Conservation (phyloP, 2,888 invertebrate genomes). For the Corythucha ciliata region DNA sequence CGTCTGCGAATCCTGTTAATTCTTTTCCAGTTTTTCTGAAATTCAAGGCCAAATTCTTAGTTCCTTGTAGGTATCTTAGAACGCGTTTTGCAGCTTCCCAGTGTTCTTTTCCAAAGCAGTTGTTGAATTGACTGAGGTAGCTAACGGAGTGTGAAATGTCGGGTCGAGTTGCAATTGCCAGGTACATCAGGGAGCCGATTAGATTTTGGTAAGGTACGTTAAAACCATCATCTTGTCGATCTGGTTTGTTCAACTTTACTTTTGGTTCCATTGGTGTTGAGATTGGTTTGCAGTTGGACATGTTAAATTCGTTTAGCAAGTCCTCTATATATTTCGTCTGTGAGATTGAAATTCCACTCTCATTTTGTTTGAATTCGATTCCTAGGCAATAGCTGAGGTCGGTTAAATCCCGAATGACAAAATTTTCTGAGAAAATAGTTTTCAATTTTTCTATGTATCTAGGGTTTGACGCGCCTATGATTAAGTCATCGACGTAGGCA, state of each 20-base stretch:
- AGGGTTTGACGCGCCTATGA: too few species aligned
- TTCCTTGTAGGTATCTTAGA: constrained; percentile 25
- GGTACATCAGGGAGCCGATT: constrained; percentile 29
- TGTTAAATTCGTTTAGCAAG: neutral
- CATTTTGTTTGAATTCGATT: constrained; percentile 15
- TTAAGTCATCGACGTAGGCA: constrained; percentile 14
- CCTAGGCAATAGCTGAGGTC: constrained; percentile 12
- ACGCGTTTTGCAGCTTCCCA: constrained; percentile 21
- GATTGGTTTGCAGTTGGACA: neutral
- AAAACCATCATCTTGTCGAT: too few species aligned
- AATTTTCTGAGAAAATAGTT: neutral
- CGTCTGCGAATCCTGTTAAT: constrained; percentile 33
- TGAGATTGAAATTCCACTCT: constrained; percentile 2
- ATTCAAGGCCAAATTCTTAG: constrained; percentile 11
- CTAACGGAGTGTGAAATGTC: constrained; percentile 28
- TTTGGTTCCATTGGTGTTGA: constrained; percentile 11
- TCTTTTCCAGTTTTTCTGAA: too few species aligned
- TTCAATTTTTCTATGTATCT: constrained; percentile 12
- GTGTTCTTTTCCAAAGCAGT: constrained; percentile 2
- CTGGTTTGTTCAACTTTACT: too few species aligned
- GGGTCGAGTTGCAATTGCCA: constrained; percentile 19
- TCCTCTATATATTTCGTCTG: constrained; percentile 4
- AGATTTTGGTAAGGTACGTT: constrained; percentile 24
- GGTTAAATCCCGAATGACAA: constrained; percentile 12
- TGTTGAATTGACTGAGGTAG: constrained; percentile 18